These are phyloP conservation scores for Phania funesta DNA, from an alignment of 2,888 invertebrate species.

Conservation along the genomic window DNA sequence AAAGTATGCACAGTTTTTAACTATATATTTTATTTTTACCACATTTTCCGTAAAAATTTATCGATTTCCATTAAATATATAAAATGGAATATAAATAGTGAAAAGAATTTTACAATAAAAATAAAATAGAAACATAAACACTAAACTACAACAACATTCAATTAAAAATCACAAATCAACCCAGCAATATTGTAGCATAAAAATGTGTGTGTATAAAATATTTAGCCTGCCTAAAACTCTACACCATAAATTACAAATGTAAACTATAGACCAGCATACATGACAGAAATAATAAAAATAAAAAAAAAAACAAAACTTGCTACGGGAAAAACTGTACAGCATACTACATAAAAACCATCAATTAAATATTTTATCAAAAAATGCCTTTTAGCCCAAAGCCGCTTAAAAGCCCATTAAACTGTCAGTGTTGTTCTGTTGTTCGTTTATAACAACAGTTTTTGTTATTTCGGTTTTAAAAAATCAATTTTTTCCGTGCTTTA, in stretches of 20 bases:
- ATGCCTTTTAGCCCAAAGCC: conserved; percentile 66
- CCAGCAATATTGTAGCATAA: conserved; percentile 50
- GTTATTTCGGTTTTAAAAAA: neutral
- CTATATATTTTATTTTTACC: conserved; percentile 10
- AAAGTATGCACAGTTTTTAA: conserved; percentile 29
- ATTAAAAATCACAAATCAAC: conserved; percentile 65
- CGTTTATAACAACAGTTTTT: conserved; percentile 57
- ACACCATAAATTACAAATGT: conserved; percentile 58
- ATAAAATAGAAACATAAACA: conserved; percentile 16
- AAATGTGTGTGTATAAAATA: conserved; percentile 19
- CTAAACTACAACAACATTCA: conserved; percentile 58
- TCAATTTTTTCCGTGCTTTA: neutral
- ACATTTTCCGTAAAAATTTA: conserved; percentile 59
- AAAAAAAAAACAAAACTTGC: conserved; percentile 19
- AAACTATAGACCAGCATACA: conserved; percentile 32
- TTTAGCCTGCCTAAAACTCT: conserved; percentile 51
- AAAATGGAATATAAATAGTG: conserved; percentile 43
- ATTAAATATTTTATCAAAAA: conserved; percentile 66
- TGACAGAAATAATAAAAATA: conserved; percentile 46
- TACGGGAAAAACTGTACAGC: neutral
- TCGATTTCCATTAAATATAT: conserved; percentile 63
- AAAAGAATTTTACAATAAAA: conserved; percentile 29
- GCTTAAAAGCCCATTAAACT: conserved; percentile 68
- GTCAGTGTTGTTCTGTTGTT: conserved; percentile 60
- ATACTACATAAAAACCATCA: conserved; percentile 64